Conservation (phyloP, 2,888 invertebrate species). For the Idaea biselata region DNA sequence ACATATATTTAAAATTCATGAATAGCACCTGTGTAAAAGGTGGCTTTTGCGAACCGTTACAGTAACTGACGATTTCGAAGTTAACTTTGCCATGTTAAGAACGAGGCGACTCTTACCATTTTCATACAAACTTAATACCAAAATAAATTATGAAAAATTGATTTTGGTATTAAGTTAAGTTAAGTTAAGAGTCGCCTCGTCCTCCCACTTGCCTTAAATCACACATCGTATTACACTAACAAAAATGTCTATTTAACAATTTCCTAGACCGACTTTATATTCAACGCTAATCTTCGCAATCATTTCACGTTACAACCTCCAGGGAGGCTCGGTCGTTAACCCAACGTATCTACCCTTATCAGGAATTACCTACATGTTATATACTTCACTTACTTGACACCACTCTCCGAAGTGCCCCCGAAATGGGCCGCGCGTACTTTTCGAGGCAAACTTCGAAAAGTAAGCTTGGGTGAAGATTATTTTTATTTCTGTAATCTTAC, state of each 20-base stretch:
- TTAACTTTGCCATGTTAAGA: too few relatives aligned
- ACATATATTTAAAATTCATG: too few relatives aligned
- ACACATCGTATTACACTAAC: background rate
- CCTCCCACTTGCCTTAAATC: background rate
- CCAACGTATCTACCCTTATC: background rate
- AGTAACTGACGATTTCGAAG: too few relatives aligned
- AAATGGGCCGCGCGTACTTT: background rate
- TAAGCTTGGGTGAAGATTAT: background rate
- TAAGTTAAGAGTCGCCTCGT: too few relatives aligned
- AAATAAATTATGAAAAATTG: too few relatives aligned
- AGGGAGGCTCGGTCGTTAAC: background rate
- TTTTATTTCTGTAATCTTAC: background rate
- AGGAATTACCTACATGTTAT: background rate
- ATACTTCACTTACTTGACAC: slow-evolving; percentile 1
- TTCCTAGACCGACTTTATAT: background rate
- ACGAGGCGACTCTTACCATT: too few relatives aligned
- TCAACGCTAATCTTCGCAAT: background rate
- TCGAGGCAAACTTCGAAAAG: background rate
- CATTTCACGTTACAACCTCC: background rate
- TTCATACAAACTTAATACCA: too few relatives aligned
- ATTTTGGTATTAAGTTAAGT: too few relatives aligned
- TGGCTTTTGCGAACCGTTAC: too few relatives aligned
- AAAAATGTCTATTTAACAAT: background rate
- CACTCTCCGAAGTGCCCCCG: background rate
- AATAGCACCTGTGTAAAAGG: too few relatives aligned